phyloP scores from a whole-genome alignment of 2,888 invertebrate species.

The Archips xylosteana region DNA sequence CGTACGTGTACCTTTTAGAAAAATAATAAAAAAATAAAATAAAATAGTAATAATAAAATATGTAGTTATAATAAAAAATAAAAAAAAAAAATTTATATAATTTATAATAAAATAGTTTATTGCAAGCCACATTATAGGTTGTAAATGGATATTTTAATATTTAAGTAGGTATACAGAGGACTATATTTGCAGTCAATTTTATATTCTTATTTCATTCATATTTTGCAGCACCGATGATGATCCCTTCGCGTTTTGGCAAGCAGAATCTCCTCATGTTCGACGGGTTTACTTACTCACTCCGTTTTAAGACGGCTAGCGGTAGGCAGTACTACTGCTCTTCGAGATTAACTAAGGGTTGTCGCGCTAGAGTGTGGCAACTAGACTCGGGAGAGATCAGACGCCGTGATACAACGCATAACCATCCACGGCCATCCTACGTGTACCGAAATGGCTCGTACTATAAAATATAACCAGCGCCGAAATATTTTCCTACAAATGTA shows the following conservation, averaged over 20 bases:
- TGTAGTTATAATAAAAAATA: too few species aligned
- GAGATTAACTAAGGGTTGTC: background rate
- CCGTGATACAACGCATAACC: background rate
- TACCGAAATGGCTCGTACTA: background rate
- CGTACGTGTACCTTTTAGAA: too few species aligned
- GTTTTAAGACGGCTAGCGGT: constrained; percentile 47
- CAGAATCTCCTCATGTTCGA: constrained; percentile 29
- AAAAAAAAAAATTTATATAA: too few species aligned
- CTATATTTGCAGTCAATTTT: too few species aligned
- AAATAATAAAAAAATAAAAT: too few species aligned
- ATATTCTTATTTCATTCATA: background rate
- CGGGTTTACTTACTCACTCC: constrained; percentile 57
- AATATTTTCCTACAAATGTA: too few species aligned
- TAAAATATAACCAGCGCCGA: background rate
- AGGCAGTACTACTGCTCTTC: constrained; percentile 54
- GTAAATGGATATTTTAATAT: too few species aligned
- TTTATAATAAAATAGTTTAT: too few species aligned
- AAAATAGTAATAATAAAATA: too few species aligned
- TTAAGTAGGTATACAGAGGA: too few species aligned
- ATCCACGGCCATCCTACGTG: background rate
- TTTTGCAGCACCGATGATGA: constrained; percentile 21
- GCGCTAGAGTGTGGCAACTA: background rate
- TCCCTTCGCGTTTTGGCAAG: constrained; percentile 21
- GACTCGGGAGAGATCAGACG: background rate
- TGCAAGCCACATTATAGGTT: too few species aligned